Evolutionary conservation across 1,140 invertebrate species (phyloP).

Genomic region (Chionoecetes opilio): DNA sequence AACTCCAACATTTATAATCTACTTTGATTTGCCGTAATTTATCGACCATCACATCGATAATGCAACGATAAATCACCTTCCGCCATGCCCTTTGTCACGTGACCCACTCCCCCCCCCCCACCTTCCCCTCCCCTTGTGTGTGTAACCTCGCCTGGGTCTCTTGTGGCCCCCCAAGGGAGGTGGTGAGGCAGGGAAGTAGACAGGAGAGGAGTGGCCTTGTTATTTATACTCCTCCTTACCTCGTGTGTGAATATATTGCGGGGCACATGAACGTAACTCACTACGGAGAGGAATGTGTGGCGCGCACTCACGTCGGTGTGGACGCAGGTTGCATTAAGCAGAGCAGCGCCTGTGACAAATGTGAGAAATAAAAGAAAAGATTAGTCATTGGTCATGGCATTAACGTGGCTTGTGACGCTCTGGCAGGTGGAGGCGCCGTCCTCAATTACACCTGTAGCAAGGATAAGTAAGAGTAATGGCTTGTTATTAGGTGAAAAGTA

Average conservation of each 20-base stretch:
- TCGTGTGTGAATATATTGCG: neutral
- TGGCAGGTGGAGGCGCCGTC: neutral
- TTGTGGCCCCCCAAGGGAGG: neutral
- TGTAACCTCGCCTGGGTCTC: neutral
- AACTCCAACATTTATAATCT: constrained; percentile 22
- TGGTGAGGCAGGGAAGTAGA: neutral
- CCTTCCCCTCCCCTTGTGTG: neutral
- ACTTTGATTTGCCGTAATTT: constrained; percentile 12
- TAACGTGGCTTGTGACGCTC: neutral
- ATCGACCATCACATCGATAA: constrained; percentile 15
- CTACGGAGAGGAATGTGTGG: neutral
- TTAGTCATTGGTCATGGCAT: neutral
- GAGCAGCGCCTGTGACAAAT: neutral
- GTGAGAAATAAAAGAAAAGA: neutral
- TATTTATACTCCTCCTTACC: neutral
- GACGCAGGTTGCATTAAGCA: neutral
- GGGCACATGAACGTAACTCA: neutral
- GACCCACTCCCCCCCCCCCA: neutral
- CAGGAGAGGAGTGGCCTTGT: neutral
- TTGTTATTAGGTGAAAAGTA: constrained; percentile 60
- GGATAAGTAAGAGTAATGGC: constrained; percentile 45
- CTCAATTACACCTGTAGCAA: constrained; percentile 27
- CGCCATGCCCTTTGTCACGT: neutral
- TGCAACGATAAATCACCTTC: neutral
- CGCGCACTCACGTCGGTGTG: neutral